A percentile compares a stretch with the other conserved stretches of the same genome.
Conservation (phyloP, 2,113 vertebrate species). For the Callocephalon fimbriatum region DNA sequence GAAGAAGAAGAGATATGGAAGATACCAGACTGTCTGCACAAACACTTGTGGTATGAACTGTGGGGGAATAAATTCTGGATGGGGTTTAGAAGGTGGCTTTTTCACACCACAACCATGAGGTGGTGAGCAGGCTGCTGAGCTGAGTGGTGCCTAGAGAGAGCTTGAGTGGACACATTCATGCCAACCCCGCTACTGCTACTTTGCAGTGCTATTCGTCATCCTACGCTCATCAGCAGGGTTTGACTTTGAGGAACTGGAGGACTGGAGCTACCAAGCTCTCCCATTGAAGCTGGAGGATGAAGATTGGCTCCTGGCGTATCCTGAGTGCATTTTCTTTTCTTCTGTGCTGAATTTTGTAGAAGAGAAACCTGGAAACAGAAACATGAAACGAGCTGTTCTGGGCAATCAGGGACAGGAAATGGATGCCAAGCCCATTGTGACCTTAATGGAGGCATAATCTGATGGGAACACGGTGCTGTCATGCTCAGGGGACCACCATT, state of each 20-base stretch:
- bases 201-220: background rate
- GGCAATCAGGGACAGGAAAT: background rate
- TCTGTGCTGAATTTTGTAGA: background rate
- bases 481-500: too few species aligned
- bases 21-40: background rate
- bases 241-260: background rate
- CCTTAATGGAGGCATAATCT: accelerated
- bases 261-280: too few species aligned
- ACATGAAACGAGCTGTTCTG: accelerated
- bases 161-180: background rate
- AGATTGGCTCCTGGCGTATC: background rate
- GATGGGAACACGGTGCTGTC: background rate
- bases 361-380: background rate
- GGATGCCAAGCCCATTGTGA: background rate
- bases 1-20: background rate
- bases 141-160: background rate
- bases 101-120: background rate
- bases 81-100: background rate
- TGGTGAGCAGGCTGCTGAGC: background rate
- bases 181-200: background rate
- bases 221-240: background rate
- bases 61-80: background rate
- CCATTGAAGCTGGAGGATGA: background rate
- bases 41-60: background rate
- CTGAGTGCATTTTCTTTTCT: background rate